Percentiles rank a stretch among this genome's conserved stretches.
phyloP scores from a whole-genome alignment of 2,797 vertebrate species.

The Amazonetta brasiliensis region DNA sequence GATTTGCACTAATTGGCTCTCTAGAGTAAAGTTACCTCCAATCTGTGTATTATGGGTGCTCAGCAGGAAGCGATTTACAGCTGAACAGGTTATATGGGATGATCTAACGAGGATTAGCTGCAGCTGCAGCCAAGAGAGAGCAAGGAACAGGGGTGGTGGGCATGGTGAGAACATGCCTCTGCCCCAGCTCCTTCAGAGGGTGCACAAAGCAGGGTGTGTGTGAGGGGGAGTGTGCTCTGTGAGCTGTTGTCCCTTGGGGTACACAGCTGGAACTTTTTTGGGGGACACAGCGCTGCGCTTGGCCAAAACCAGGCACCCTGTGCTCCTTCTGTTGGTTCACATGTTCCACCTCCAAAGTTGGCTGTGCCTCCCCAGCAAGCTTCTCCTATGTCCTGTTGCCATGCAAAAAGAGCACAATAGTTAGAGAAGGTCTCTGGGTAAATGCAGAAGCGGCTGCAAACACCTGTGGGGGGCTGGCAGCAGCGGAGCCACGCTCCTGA shows the following conservation, averaged over 20 bases:
- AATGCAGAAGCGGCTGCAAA: rapidly evolving
- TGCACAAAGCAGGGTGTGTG: background rate
- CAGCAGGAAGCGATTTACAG: conserved; percentile 61
- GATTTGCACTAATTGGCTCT: conserved; percentile 80
- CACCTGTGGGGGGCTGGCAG: background rate
- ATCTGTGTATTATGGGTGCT: conserved; percentile 45
- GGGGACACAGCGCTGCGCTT: background rate
- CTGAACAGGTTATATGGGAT: background rate
- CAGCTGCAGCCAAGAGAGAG: background rate
- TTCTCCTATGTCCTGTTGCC: background rate
- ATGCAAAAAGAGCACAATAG: background rate
- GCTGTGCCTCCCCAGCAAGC: background rate
- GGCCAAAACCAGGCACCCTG: background rate
- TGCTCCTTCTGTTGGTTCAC: rapidly evolving
- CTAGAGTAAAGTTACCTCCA: conserved; percentile 73
- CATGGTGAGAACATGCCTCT: background rate
- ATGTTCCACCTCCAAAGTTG: background rate
- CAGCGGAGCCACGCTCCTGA: rapidly evolving
- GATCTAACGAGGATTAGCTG: background rate
- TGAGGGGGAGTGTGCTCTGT: background rate
- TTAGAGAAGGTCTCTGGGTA: background rate
- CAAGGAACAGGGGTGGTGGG: background rate
- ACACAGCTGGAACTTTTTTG: rapidly evolving
- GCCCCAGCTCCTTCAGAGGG: background rate
- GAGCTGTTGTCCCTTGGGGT: background rate